Percentiles rank a stretch among this genome's conserved stretches.
Conservation (phyloP, 2,113 vertebrate genomes). For the mouse (Mus musculus) region DNA sequence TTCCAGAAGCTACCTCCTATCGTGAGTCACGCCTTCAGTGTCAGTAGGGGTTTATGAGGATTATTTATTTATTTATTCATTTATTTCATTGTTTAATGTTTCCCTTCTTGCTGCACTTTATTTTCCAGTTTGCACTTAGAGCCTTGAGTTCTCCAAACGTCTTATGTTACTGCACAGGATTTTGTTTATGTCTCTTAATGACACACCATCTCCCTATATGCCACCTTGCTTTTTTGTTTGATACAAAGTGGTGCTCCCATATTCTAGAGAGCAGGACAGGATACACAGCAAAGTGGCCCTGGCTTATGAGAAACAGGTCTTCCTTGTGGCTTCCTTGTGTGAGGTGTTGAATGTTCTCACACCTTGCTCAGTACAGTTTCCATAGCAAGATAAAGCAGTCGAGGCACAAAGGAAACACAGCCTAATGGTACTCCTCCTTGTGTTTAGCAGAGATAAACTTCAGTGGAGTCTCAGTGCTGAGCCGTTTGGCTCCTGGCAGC, state of each 20-base stretch:
- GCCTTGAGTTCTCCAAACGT: background rate
- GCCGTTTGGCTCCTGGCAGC: slow-evolving; percentile 93
- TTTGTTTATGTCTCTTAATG: no score
- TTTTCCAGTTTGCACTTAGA: background rate
- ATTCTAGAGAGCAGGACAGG: slow-evolving; percentile 66
- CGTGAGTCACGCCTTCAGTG: no score
- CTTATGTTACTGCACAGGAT: background rate
- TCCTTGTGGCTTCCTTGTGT: slow-evolving; percentile 57
- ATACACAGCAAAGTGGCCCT: slow-evolving; percentile 74
- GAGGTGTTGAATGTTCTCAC: slow-evolving; percentile 79
- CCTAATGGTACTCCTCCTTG: slow-evolving; percentile 88
- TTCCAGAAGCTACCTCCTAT: background rate
- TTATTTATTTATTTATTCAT: background rate
- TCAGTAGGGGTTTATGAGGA: background rate
- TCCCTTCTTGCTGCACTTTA: background rate
- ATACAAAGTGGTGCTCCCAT: background rate
- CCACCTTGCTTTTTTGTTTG: background rate
- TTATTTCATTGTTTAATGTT: background rate
- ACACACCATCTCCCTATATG: background rate
- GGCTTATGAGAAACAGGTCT: slow-evolving; percentile 65
- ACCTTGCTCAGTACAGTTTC: slow-evolving; percentile 83
- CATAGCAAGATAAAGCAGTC: slow-evolving; percentile 87
- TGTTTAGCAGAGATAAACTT: slow-evolving; percentile 96
- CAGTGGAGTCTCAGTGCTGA: slow-evolving; percentile 88
- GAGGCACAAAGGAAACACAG: slow-evolving; percentile 88